Conservation (phyloP, 2,888 invertebrate genomes). For the Parelbella ahira region DNA sequence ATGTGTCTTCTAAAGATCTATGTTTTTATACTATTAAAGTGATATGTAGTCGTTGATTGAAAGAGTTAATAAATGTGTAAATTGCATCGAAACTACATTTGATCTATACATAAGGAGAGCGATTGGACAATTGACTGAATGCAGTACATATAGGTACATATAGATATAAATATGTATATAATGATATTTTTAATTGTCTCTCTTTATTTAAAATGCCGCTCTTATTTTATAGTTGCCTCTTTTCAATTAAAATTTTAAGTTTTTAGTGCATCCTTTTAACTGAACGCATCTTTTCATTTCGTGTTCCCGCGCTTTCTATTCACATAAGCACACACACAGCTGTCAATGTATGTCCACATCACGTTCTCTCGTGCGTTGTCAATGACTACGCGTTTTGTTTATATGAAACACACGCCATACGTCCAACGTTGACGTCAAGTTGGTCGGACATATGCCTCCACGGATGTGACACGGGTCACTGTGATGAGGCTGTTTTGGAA, state of each 20-base stretch:
- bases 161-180: too few species aligned
- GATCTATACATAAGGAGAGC: too few species aligned
- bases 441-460: neutral
- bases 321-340: conserved; percentile 3
- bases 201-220: too few species aligned
- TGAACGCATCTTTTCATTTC: conserved; percentile 1
- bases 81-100: too few species aligned
- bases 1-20: too few species aligned
- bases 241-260: too few species aligned
- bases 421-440: neutral
- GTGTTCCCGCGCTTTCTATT: conserved; percentile 23
- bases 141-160: too few species aligned
- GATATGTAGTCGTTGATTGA: too few species aligned
- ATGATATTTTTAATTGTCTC: too few species aligned
- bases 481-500: neutral
- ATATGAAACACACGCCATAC: neutral
- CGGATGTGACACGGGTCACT: neutral
- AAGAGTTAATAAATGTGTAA: too few species aligned
- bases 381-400: conserved; percentile 1
- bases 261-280: neutral
- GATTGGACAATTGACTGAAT: too few species aligned
- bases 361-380: neutral
- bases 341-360: neutral
- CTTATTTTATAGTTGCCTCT: neutral
- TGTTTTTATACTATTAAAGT: too few species aligned